phyloP scores from a whole-genome alignment of 2,888 invertebrate species.

The Celastrina argiolus region DNA sequence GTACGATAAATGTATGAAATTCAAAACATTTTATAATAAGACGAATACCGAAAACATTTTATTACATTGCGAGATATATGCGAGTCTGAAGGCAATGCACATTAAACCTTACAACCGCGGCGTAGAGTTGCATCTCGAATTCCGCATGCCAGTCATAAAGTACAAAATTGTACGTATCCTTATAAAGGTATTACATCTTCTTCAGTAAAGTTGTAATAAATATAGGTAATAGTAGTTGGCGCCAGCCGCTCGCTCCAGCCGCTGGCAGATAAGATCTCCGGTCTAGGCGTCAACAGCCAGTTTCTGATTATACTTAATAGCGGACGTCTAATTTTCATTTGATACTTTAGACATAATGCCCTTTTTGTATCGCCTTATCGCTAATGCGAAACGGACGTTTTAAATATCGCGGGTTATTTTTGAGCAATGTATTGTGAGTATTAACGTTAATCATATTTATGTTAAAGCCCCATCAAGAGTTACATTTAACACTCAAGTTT shows the following conservation, averaged over 20 bases:
- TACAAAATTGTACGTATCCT: constrained; percentile 52
- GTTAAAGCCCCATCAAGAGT: no score
- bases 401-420: neutral
- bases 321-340: constrained; percentile 35
- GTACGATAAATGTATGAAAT: neutral
- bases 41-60: constrained; percentile 39
- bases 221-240: constrained; percentile 62
- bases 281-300: constrained; percentile 54
- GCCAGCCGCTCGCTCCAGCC: constrained; percentile 57
- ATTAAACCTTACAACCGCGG: constrained; percentile 37
- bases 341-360: constrained; percentile 26
- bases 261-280: constrained; percentile 59
- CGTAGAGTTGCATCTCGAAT: constrained; percentile 42
- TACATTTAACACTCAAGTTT: no score
- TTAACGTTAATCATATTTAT: no score
- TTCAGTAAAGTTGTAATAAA: constrained; percentile 51
- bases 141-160: constrained; percentile 43
- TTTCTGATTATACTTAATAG: constrained; percentile 48
- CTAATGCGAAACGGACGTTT: constrained; percentile 5
- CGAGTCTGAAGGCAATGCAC: constrained; percentile 3
- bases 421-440: no score
- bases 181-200: constrained; percentile 58
- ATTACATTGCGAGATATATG: neutral
- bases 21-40: constrained; percentile 65
- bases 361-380: constrained; percentile 19